A percentile compares a stretch with the other conserved stretches of the same genome.
Conservation (phyloP, 1,140 invertebrate genomes). For the Forficula auricularia region DNA sequence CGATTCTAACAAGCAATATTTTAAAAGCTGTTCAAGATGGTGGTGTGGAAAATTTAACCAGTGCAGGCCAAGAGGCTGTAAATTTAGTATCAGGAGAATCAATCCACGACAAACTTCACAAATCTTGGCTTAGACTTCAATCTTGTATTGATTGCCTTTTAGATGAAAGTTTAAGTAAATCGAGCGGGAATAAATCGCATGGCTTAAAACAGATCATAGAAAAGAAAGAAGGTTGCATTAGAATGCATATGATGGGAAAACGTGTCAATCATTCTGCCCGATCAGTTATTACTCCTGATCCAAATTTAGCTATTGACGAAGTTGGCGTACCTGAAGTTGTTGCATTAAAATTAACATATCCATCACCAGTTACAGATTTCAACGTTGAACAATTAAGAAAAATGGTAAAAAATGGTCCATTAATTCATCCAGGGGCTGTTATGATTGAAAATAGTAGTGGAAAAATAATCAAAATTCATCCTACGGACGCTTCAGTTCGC, state of each 20-base stretch:
- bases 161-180: conserved; percentile 35
- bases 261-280: conserved; percentile 93
- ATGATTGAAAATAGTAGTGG: conserved; percentile 72
- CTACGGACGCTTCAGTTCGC: conserved; percentile 29
- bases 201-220: conserved; percentile 59
- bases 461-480: conserved; percentile 29
- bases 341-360: conserved; percentile 83
- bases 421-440: conserved; percentile 77
- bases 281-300: conserved; percentile 97
- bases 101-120: conserved; percentile 54
- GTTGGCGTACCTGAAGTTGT: conserved; percentile 94
- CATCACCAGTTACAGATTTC: conserved; percentile 78
- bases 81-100: conserved; percentile 37
- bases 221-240: conserved; percentile 94
- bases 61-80: conserved; percentile 23
- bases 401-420: conserved; percentile 79
- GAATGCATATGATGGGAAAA: conserved; percentile 99
- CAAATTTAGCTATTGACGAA: conserved; percentile 88
- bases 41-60: conserved; percentile 24
- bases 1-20: conserved; percentile 42
- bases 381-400: conserved; percentile 72
- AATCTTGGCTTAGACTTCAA: conserved; percentile 53
- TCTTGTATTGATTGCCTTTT: conserved; percentile 45
- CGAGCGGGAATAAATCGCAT: conserved; percentile 15
- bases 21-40: conserved; percentile 38